Evolutionary conservation across 2,113 vertebrate species (phyloP).

Genomic region (Lampris megalopsis): DNA sequence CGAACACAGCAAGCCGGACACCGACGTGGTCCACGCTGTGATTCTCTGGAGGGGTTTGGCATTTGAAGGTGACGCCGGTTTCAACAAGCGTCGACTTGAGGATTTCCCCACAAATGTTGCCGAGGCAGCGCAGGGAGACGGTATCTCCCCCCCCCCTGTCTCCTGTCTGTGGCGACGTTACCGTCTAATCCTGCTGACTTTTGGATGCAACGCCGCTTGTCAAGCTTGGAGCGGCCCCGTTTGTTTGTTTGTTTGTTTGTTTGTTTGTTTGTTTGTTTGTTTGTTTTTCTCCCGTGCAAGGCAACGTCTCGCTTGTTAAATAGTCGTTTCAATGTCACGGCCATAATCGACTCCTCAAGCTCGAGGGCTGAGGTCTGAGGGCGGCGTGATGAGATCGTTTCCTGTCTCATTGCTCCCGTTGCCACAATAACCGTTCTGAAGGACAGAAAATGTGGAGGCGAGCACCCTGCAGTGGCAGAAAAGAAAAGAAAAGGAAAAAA

Average conservation of each 20-base stretch:
- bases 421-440: conserved; percentile 15
- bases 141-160: conserved; percentile 4
- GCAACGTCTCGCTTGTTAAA: conserved; percentile 17
- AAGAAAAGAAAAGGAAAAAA: background rate
- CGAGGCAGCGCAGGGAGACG: conserved; percentile 9
- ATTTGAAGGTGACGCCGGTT: conserved; percentile 5
- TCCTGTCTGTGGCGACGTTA: conserved; percentile 39
- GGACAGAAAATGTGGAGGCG: conserved; percentile 19
- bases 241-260: conserved; percentile 10
- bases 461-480: background rate
- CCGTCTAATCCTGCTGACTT: conserved; percentile 59
- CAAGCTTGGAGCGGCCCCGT: background rate
- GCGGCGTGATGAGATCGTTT: conserved; percentile 38
- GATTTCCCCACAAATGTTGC: conserved; percentile 49
- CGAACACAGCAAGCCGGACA: conserved; percentile 3
- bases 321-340: conserved; percentile 19
- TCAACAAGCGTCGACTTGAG: conserved; percentile 17
- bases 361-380: conserved; percentile 31
- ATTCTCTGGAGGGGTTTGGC: background rate
- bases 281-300: background rate
- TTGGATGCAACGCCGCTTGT: conserved; percentile 32
- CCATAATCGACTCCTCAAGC: conserved; percentile 47
- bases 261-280: conserved; percentile 10
- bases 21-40: background rate
- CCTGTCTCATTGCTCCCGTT: conserved; percentile 29